These are phyloP conservation scores for Hypselothyrea guttata DNA, from an alignment of 2,888 invertebrate genomes.

Conservation along the genomic window DNA sequence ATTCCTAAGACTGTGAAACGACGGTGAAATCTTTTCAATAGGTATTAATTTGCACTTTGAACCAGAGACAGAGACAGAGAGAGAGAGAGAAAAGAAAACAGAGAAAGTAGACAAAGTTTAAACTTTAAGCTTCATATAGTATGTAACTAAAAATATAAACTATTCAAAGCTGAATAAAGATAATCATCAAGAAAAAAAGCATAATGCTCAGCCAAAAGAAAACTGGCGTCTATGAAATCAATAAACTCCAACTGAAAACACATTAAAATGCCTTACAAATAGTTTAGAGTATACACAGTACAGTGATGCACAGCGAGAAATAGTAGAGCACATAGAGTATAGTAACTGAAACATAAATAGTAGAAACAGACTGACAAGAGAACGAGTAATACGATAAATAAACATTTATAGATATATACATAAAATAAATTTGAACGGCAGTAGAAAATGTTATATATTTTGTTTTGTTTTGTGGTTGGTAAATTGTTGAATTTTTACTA, in stretches of 20 bases:
- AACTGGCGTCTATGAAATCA: constrained; percentile 29
- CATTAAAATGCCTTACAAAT: constrained; percentile 26
- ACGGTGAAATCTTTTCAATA: constrained; percentile 76
- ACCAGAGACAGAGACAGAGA: constrained; percentile 9
- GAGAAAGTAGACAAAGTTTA: constrained; percentile 8
- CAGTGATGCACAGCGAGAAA: constrained; percentile 13
- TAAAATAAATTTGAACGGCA: constrained; percentile 25
- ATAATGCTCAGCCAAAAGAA: constrained; percentile 19
- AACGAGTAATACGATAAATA: constrained; percentile 1
- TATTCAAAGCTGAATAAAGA: too few relatives aligned
- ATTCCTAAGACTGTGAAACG: constrained; percentile 75
- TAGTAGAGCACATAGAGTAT: constrained; percentile 16
- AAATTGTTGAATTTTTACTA: constrained; percentile 70
- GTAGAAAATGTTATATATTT: constrained; percentile 25
- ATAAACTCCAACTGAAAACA: constrained; percentile 42
- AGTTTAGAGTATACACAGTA: constrained; percentile 17
- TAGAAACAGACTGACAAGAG: constrained; percentile 3
- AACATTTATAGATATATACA: constrained; percentile 6
- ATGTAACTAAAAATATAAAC: constrained; percentile 2
- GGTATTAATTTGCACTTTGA: constrained; percentile 75
- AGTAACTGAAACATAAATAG: constrained; percentile 10
- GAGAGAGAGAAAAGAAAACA: constrained; percentile 7
- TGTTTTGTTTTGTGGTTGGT: constrained; percentile 9
- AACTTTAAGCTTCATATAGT: constrained; percentile 1
- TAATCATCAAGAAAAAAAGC: too few relatives aligned